Evolutionary conservation across 2,113 vertebrate species (phyloP), one percentile per base, ranked within the genome.

Genomic region (Sialia sialis): DNA sequence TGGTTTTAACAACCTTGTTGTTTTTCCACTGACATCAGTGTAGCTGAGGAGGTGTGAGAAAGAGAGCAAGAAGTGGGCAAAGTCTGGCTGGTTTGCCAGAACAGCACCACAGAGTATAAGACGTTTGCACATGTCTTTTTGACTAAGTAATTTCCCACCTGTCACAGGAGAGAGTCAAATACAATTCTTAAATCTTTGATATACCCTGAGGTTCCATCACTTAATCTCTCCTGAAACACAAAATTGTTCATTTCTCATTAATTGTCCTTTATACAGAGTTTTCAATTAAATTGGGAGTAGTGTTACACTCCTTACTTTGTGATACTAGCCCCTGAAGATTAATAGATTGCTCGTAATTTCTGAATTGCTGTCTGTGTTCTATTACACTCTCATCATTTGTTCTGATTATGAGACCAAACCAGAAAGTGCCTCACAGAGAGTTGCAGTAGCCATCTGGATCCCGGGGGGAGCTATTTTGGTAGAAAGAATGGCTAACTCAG

Each of bases 291-390:
- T 44, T 80, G 85, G 95, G 96, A 98, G 77, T 85, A 89, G 80
- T 87, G 96, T 96, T 97, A 81, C 85, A 90, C 87, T 96, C 97
- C 97, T 97, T 97, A 95, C 86, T 97, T 96, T 93, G 95, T 95
- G 96, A 96, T 98, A 98, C 93, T 97, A 96, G 91, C 91, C 98
- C 91, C 96, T n/a, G 84, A 95, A 97, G 98, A 98, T 97, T 97
- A 97, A 97, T 98, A 95, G 67, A 94, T 94, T 87, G 90, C 85
- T 95, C 39, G 59, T 82, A 95, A 94, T 92, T 96, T 86, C 87
- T 94, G 86, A 96, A 82, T 92, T 77, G 55, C 91, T 38, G 21
- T 95, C 96, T 96, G 94, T 75, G 78, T 90, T 89, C 87, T 89
- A 49, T 93, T 96, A 83, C 5, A 27, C 54, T 93, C 70, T 68